A percentile compares a stretch with the other conserved stretches of the same genome.
Conservation (phyloP, 2,113 vertebrate species). For the Cyprichromis sp. region DNA sequence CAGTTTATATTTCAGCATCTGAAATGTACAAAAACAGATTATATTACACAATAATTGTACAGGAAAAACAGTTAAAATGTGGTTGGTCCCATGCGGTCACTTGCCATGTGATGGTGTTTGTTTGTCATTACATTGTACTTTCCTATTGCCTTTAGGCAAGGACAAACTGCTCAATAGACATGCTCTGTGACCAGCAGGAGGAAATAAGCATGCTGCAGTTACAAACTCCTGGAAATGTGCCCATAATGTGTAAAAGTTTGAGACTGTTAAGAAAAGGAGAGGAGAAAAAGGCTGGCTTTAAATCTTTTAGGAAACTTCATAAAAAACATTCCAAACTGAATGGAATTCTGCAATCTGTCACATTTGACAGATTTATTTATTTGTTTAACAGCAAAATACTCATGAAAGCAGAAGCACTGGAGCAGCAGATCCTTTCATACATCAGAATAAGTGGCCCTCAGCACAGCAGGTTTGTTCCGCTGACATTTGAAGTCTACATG, state of each 20-base stretch:
- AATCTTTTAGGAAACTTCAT: background rate
- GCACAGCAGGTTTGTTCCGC: background rate
- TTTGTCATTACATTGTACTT: background rate
- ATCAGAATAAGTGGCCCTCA: background rate
- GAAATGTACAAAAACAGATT: background rate
- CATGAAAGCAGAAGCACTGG: background rate
- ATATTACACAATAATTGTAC: background rate
- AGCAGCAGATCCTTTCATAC: background rate
- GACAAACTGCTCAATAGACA: background rate
- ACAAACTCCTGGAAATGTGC: background rate
- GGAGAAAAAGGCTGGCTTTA: rapidly evolving
- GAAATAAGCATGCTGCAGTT: background rate
- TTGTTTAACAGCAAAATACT: background rate
- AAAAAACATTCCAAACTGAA: background rate
- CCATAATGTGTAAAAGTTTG: background rate
- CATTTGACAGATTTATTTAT: background rate
- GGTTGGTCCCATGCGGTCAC: background rate
- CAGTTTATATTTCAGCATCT: background rate
- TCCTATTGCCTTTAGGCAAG: background rate
- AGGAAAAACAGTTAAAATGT: background rate
- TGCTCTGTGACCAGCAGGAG: background rate
- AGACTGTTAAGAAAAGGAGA: background rate
- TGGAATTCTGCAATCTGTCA: background rate
- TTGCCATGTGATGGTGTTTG: background rate
- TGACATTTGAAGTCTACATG: background rate